Base-by-base conservation (phyloP, 2,888 invertebrate species). In the Ophioninae sp. region DNA sequence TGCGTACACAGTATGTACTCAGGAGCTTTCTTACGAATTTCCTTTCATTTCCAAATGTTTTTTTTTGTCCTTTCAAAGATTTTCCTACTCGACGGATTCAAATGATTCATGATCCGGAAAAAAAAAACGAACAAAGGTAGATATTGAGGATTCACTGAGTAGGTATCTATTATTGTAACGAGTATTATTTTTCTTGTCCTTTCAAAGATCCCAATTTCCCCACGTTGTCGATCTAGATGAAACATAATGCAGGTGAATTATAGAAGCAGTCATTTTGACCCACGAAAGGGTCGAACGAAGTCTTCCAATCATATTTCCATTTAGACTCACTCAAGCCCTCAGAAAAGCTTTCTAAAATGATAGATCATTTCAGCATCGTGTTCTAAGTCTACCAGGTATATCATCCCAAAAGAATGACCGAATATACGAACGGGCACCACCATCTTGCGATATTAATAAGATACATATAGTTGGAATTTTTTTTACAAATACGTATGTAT, bases 401-500 rank as follows among this genome's bases (percentile, higher is more conserved):
- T 17, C 51, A 51, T 13, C 6, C 51, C 17, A 41, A 41, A 41
- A 41, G 41, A 41, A 41, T 2, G 17, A 51, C 13, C 51, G 51
- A 17, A 51, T 17, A 3, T 5, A 17, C 51, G 13, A 51, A 51
- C 51, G 17, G 51, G 5, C 51, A 13, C 51, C 0, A 41, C 44
- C 3, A 41, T 44, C 20, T 44, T 63, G 13, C n/a, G 30, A 51
- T n/a, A 30, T 51, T 10, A 13, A 13, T 59, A 71, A 58, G 23
- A 20, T 61, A 39, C 59, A 22, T 41, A 22, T 6, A 41, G 8
- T n/a, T 8, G n/a, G 5, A 20, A 59, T 22, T 63, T 72, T 63
- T 72, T 74, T 74, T 63, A 44, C 63, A 20, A 58, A 75, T 65
- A 58, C 39, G 51, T 30, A 61, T 22, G 23, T 37, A 56, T 64